Evolutionary conservation across 2,797 vertebrate species (phyloP).

Genomic region (Phataginus tetradactyla): DNA sequence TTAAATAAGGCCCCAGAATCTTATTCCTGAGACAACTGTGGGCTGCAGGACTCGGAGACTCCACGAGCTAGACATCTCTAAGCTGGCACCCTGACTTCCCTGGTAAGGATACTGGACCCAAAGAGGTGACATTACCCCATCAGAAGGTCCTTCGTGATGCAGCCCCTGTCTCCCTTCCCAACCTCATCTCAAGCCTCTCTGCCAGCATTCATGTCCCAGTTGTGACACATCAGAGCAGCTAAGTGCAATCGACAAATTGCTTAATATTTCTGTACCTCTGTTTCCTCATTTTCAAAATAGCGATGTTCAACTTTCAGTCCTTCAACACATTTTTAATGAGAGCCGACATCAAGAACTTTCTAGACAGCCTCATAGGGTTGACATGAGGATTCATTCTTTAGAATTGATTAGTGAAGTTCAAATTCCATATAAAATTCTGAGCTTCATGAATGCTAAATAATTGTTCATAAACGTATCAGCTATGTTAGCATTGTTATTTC

Average conservation of each 20-base stretch:
- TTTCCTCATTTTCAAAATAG: background rate
- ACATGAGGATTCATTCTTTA: background rate
- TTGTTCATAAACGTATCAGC: background rate
- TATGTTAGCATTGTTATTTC: background rate
- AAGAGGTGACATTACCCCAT: background rate
- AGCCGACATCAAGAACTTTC: background rate
- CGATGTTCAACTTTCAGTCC: background rate
- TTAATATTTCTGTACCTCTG: background rate
- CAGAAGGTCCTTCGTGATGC: background rate
- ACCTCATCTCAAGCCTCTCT: background rate
- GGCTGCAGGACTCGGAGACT: background rate
- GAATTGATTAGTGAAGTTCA: background rate
- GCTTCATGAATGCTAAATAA: background rate
- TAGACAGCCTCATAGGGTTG: background rate
- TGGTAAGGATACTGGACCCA: background rate
- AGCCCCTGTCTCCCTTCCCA: too few relatives aligned
- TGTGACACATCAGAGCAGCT: background rate
- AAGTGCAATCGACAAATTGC: background rate
- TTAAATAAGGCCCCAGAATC: background rate
- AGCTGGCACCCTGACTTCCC: background rate
- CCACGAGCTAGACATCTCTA: background rate
- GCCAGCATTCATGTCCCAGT: background rate
- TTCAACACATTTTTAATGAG: background rate
- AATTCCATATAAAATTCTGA: background rate
- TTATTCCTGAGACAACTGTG: background rate